Evolutionary conservation across 2,113 vertebrate genomes (phyloP).

Genomic region (Dasyurus viverrinus): DNA sequence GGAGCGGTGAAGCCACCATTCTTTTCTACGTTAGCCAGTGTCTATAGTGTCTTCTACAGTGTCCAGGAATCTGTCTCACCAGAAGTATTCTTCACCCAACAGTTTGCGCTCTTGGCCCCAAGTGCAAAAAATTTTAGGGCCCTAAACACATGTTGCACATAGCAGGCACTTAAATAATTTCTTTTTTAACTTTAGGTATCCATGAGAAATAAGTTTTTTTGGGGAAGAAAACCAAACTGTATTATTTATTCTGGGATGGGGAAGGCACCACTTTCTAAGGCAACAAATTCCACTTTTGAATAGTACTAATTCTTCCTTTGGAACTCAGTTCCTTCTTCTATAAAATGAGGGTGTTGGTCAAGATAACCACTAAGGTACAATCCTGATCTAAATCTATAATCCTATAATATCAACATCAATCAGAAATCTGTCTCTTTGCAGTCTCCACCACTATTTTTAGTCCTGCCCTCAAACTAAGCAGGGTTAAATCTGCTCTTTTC

Average conservation of each 20-base stretch:
- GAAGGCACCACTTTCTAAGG: background rate
- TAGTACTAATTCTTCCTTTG: background rate
- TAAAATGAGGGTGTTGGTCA: background rate
- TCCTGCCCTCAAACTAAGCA: background rate
- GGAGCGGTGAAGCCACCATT: background rate
- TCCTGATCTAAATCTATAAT: background rate
- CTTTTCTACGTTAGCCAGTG: background rate
- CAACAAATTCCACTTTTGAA: background rate
- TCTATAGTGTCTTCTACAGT: background rate
- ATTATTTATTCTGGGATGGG: background rate
- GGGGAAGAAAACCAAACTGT: background rate
- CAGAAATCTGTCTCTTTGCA: background rate
- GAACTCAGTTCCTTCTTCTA: background rate
- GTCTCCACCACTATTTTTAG: background rate
- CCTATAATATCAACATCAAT: background rate
- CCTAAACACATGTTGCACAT: background rate
- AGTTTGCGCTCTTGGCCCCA: background rate
- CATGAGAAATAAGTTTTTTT: background rate
- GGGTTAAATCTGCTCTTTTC: background rate
- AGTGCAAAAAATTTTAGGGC: background rate
- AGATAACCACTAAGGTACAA: background rate
- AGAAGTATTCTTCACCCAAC: background rate
- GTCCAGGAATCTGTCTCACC: background rate
- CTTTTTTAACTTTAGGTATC: background rate
- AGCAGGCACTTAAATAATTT: background rate